These are phyloP conservation scores for Vidua macroura DNA, from an alignment of 2,113 vertebrate species.

Conservation along the genomic window DNA sequence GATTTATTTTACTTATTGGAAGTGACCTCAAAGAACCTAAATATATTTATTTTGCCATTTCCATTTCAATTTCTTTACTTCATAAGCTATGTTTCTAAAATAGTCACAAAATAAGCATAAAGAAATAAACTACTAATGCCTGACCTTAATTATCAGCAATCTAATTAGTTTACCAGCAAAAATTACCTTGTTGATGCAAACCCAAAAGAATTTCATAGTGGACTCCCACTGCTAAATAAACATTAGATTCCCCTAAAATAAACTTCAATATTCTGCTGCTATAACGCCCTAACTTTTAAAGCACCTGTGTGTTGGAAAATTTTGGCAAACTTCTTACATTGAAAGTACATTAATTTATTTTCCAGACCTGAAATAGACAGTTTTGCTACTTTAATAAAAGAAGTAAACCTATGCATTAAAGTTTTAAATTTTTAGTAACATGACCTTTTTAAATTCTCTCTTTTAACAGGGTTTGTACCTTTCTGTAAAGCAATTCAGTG, in stretches of 20 bases:
- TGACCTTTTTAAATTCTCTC: conserved; percentile 28
- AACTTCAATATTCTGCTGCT: neutral
- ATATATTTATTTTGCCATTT: neutral
- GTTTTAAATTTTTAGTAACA: conserved; percentile 48
- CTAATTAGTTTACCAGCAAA: neutral
- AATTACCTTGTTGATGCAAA: neutral
- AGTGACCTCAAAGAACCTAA: neutral
- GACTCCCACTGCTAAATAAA: neutral
- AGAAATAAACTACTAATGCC: neutral
- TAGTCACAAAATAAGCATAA: neutral
- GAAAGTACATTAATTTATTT: neutral
- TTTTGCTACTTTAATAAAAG: conserved; percentile 42
- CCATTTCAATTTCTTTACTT: neutral
- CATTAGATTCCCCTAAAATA: neutral
- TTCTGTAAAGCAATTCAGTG: conserved; percentile 56
- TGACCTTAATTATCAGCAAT: neutral
- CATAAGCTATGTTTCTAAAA: neutral
- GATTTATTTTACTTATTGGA: neutral
- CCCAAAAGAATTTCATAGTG: neutral
- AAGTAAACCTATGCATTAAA: conserved; percentile 63
- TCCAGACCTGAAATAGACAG: neutral
- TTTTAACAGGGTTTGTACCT: conserved; percentile 46
- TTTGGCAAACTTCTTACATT: neutral
- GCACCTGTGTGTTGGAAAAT: neutral
- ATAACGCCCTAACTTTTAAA: neutral